Evolutionary conservation across 2,797 vertebrate species (phyloP).

Genomic region (Enteromius viviparus): DNA sequence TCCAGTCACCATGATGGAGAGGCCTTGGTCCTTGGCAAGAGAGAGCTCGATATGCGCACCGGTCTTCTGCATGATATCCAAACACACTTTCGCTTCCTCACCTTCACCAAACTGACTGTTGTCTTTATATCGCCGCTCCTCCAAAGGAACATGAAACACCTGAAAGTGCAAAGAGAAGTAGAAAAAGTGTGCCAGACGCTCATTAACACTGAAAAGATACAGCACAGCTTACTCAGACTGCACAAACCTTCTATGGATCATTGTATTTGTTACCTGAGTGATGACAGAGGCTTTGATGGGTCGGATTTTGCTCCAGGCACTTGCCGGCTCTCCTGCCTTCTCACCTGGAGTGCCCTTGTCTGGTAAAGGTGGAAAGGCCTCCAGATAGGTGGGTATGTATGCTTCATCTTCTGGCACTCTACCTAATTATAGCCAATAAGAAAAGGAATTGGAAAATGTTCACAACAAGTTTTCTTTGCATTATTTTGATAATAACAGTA

Average conservation of each 20-base stretch:
- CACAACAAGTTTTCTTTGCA: background rate
- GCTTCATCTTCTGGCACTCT: constrained; percentile 81
- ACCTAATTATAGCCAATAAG: constrained; percentile 63
- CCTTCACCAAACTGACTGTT: constrained; percentile 85
- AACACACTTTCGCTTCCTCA: constrained; percentile 82
- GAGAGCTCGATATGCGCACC: constrained; percentile 85
- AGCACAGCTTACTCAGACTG: background rate
- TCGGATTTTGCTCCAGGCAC: constrained; percentile 79
- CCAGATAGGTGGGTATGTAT: constrained; percentile 81
- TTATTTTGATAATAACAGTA: background rate
- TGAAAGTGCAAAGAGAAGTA: constrained; percentile 47
- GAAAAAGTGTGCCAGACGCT: background rate
- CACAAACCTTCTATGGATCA: background rate
- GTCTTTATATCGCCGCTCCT: constrained; percentile 86
- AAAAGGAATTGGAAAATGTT: background rate
- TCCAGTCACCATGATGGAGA: constrained; percentile 86
- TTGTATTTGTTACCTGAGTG: constrained; percentile 76
- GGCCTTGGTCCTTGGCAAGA: constrained; percentile 83
- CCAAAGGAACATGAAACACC: constrained; percentile 83
- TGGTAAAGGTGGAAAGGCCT: constrained; percentile 81
- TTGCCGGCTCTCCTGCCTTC: constrained; percentile 72
- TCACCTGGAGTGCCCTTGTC: constrained; percentile 80
- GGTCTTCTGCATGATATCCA: constrained; percentile 84
- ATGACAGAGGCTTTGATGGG: constrained; percentile 82
- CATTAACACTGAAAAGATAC: background rate